Evolutionary conservation across 2,113 vertebrate genomes (phyloP).

Genomic region (Melanotaenia duboulayi): DNA sequence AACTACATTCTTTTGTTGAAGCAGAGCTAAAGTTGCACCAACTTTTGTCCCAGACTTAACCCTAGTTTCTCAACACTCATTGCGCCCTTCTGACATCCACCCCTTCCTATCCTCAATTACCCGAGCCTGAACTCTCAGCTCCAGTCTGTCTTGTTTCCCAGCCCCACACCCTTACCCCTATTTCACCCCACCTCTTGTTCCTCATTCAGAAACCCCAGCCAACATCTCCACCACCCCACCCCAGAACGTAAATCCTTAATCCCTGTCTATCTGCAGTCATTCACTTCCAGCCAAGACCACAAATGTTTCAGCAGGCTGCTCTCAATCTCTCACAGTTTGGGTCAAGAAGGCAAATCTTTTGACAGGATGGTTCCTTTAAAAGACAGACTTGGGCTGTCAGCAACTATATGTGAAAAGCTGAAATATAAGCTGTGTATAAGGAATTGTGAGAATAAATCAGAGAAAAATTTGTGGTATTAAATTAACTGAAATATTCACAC

Average conservation of each 20-base stretch:
- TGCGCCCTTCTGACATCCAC: neutral
- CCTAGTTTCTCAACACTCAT: slow-evolving; percentile 5
- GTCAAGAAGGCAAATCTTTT: slow-evolving; percentile 41
- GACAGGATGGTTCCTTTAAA: slow-evolving; percentile 46
- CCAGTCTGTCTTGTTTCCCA: slow-evolving; percentile 22
- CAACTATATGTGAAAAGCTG: slow-evolving; percentile 30
- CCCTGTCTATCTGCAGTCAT: slow-evolving; percentile 53
- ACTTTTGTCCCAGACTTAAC: slow-evolving; percentile 15
- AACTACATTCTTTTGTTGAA: neutral
- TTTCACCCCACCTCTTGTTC: slow-evolving; percentile 41
- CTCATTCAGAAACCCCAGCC: slow-evolving; percentile 20
- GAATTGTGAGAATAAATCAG: slow-evolving; percentile 20
- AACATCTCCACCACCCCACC: slow-evolving; percentile 41
- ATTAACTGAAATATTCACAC: slow-evolving; percentile 8
- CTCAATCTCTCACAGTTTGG: slow-evolving; percentile 57
- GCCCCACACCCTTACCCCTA: slow-evolving; percentile 26
- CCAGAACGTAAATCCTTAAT: slow-evolving; percentile 52
- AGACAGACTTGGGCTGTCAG: slow-evolving; percentile 24
- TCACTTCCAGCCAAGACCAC: slow-evolving; percentile 67
- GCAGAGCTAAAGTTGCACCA: slow-evolving; percentile 3
- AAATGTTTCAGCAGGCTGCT: slow-evolving; percentile 57
- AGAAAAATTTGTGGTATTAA: slow-evolving; percentile 16
- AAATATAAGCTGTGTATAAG: neutral
- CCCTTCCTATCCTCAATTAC: slow-evolving; percentile 12
- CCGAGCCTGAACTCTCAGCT: slow-evolving; percentile 1